Conservation (phyloP, 2,797 vertebrate genomes). For the Tapera naevia region DNA sequence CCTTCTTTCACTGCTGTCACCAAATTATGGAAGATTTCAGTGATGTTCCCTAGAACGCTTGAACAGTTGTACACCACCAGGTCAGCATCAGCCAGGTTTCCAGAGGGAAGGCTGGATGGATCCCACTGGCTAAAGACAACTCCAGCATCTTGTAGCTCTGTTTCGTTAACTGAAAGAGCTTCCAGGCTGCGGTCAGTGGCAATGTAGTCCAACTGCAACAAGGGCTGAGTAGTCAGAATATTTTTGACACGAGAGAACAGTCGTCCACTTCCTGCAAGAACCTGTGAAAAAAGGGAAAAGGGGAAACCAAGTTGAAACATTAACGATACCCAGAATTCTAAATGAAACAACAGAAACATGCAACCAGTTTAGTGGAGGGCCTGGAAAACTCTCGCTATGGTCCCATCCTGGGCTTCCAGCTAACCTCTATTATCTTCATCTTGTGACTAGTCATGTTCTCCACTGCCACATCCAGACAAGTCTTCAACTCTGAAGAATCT, state of each 20-base stretch:
- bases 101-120: constrained; percentile 76
- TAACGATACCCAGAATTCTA: background rate
- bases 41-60: constrained; percentile 48
- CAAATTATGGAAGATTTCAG: constrained; percentile 81
- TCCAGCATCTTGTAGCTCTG: constrained; percentile 74
- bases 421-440: constrained; percentile 92
- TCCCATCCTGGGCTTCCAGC: background rate
- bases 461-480: constrained; percentile 85
- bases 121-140: constrained; percentile 85
- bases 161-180: constrained; percentile 73
- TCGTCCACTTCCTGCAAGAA: constrained; percentile 82
- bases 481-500: constrained; percentile 76
- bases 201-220: constrained; percentile 86
- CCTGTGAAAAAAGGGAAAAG: constrained; percentile 73
- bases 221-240: constrained; percentile 86
- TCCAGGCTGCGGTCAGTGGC: constrained; percentile 79
- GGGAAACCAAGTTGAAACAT: background rate
- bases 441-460: constrained; percentile 83
- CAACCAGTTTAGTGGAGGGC: background rate
- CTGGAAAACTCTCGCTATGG: background rate
- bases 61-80: constrained; percentile 88
- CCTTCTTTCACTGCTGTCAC: constrained; percentile 82
- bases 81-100: constrained; percentile 76
- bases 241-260: constrained; percentile 82
- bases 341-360: background rate